Base-by-base conservation (phyloP, 2,797 vertebrate genomes). In the Sebastes kiyomatsui region DNA sequence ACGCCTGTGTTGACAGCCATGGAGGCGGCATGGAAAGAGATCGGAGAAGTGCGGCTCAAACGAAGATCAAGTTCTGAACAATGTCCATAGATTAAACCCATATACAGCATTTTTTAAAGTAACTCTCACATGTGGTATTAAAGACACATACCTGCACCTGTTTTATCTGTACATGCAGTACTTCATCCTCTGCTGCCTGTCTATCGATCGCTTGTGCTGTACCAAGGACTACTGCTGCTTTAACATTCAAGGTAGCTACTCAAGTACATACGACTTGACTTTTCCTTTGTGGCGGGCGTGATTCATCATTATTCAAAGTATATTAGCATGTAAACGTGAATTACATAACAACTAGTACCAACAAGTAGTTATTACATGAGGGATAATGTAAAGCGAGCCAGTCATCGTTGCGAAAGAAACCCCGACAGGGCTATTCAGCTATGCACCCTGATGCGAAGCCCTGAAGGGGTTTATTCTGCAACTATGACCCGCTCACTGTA, bases 351-450 rank as follows among this genome's bases (percentile, higher is more conserved):
- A n/a, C 3, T 52, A 52, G 46, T 52, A 46, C 42, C 42, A 46
- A 46, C 42, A 0, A 18, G 16, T 46, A 46, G 42, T 42, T 16
- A 42, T 42, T 0, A 42, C 0, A 42, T 14, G 0, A 16, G 38
- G 38, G 38, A 42, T 42, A 42, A 42, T 1, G 14, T 42, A 42
- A 42, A 42, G 38, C 14, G 38, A 42, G 38, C 38, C 12, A 6
- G 14, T 42, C 38, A 42, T 42, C 38, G 38, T 42, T 42, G 38
- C 0, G 38, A 42, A 42, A 42, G 38, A 42, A 38, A 13, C 35
- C 35, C 35, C 0, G 12, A 38, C 0, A 38, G 35, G 35, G 35
- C 35, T 7, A 33, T 11, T 10, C 33, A 9, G 28, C n/a, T n/a
- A n/a, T n/a, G n/a, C n/a, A 35, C 14, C 38, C 38, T 42, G 0